Base-by-base conservation (phyloP, 2,888 invertebrate species). In the Tipula unca region DNA sequence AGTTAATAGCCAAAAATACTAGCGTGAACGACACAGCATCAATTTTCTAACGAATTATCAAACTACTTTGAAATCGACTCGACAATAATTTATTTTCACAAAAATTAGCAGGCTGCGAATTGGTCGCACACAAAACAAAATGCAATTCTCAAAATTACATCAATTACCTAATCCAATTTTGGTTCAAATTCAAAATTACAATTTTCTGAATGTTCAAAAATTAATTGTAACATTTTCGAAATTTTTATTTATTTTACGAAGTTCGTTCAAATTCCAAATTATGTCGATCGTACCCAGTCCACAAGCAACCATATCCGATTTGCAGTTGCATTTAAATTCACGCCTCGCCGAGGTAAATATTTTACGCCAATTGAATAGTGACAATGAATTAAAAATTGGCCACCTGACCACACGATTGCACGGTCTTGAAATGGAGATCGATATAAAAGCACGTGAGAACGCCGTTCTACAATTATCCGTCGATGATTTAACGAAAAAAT, bases 231-330 rank as follows among this genome's bases (percentile, higher is more conserved):
- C 25, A 69, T 69, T 69, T 69, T 69, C 69, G 69, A 69, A 69
- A 69, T 69, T 69, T 69, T 25, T 69, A 69, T 69, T 69, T 69
- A 69, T 69, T 69, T 69, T 69, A 69, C 69, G 69, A 69, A 69
- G 69, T 69, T 54, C 48, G 48, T 54, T 54, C 17, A 69, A 69
- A 69, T 69, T 69, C 69, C 20, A 69, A 69, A 69, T 69, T 69
- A 69, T 69, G 69, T 69, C 69, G 25, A 69, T 69, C 13, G 25
- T 25, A 25, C 14, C 69, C 10, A 69, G 3, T 69, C 3, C 69
- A 20, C 1, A 69, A 25, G 1, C 10, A 14, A 32, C 32, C 32
- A n/a, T 0, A n/a, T 29, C 83, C 29, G 83, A 83, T 6, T 32
- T 83, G 83, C n/a, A 83, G n/a, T 17, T 83, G 5, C 14, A 83